Percentiles rank a stretch among this genome's conserved stretches.
These are phyloP conservation scores for Andrena marginata DNA, from an alignment of 2,888 invertebrate genomes.

Conservation along the genomic window DNA sequence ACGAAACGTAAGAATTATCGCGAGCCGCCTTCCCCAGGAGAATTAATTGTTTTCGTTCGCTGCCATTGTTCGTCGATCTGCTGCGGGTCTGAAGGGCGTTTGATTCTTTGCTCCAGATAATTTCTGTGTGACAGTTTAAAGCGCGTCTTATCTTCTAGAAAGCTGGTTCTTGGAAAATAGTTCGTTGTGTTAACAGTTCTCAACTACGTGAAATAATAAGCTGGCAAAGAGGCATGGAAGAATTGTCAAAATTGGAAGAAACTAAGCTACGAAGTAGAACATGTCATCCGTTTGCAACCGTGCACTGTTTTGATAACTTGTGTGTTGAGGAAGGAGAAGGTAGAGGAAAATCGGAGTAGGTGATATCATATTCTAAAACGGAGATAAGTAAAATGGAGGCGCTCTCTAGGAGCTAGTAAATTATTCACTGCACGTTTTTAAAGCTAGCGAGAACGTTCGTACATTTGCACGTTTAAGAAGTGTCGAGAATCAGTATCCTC, in stretches of 20 bases:
- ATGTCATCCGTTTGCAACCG: slow-evolving; percentile 17
- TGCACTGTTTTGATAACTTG: not conserved
- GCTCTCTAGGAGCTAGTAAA: not conserved
- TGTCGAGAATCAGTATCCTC: not conserved
- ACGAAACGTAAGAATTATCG: slow-evolving; percentile 44
- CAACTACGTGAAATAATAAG: no score
- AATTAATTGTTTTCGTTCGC: slow-evolving; percentile 39
- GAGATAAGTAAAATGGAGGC: not conserved
- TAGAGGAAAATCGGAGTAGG: slow-evolving; percentile 1
- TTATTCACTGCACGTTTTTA: not conserved
- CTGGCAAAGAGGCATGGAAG: no score
- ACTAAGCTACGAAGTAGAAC: slow-evolving; percentile 14
- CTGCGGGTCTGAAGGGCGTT: not conserved
- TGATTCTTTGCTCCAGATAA: not conserved
- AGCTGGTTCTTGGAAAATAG: not conserved
- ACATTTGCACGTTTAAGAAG: no score
- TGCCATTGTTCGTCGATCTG: slow-evolving; percentile 6
- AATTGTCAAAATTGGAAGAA: no score
- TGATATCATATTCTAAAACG: slow-evolving; percentile 11
- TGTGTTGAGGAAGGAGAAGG: not conserved
- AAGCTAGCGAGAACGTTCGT: no score
- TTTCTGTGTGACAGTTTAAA: not conserved
- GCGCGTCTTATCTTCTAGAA: not conserved
- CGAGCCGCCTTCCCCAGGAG: slow-evolving; percentile 5
- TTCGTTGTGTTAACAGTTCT: no score